Conservation (phyloP, 2,797 vertebrate genomes). For the Parauchenoglanis punctatus region DNA sequence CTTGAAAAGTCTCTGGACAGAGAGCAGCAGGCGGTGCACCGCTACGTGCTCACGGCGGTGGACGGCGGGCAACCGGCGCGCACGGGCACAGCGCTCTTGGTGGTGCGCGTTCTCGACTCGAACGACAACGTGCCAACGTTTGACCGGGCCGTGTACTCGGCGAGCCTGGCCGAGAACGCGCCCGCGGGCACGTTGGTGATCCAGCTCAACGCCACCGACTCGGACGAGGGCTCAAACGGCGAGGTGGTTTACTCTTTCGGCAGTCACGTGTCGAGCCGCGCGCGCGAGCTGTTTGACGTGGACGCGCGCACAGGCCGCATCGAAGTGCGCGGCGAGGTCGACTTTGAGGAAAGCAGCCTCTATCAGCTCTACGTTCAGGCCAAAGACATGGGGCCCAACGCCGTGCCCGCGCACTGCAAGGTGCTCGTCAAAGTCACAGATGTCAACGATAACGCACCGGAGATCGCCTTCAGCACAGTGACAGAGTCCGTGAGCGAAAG, state of each 20-base stretch:
- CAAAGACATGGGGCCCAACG: slow-evolving; percentile 94
- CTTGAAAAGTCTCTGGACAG: slow-evolving; percentile 91
- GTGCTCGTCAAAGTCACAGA: slow-evolving; percentile 90
- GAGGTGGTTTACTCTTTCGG: slow-evolving; percentile 95
- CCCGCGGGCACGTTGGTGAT: slow-evolving; percentile 89
- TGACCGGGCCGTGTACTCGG: slow-evolving; percentile 90
- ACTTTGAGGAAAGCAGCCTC: slow-evolving; percentile 91
- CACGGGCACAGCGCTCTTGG: slow-evolving; percentile 94
- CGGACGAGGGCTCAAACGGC: slow-evolving; percentile 92
- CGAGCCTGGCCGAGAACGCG: slow-evolving; percentile 89
- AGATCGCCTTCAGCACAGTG: slow-evolving; percentile 96
- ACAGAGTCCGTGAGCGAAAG: slow-evolving; percentile 93
- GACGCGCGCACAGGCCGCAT: slow-evolving; percentile 88
- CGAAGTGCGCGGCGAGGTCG: slow-evolving; percentile 91
- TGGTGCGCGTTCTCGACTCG: slow-evolving; percentile 92
- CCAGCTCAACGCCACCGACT: slow-evolving; percentile 94
- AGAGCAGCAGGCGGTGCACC: slow-evolving; percentile 94
- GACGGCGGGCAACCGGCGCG: slow-evolving; percentile 93
- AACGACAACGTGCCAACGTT: slow-evolving; percentile 97
- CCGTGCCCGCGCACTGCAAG: slow-evolving; percentile 95
- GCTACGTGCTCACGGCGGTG: slow-evolving; percentile 95
- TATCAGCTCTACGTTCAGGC: slow-evolving; percentile 97
- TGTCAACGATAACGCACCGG: slow-evolving; percentile 92
- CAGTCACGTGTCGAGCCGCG: slow-evolving; percentile 89
- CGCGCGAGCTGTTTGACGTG: slow-evolving; percentile 90